A percentile compares a stretch with the other conserved stretches of the same genome.
Conservation (phyloP, 2,888 invertebrate genomes). For the Scaeva pyrastri region DNA sequence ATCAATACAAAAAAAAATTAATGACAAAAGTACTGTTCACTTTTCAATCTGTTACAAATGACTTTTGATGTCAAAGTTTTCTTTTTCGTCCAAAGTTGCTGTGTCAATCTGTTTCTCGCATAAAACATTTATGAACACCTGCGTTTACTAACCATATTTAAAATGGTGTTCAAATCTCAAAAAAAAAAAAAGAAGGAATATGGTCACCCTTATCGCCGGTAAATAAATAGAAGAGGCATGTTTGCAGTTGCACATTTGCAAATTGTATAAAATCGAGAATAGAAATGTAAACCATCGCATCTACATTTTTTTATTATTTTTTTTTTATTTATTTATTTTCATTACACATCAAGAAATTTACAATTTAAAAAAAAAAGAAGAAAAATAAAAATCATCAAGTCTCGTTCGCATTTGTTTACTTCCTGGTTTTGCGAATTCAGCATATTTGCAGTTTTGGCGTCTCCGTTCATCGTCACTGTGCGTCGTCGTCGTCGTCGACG, state of each 20-base stretch:
- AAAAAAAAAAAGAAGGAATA: neutral
- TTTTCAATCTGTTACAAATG: too few species aligned
- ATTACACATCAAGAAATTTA: conserved; percentile 29
- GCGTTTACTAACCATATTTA: too few species aligned
- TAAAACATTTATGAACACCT: too few species aligned
- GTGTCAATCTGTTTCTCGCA: too few species aligned
- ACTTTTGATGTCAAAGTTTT: too few species aligned
- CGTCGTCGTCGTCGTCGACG: neutral
- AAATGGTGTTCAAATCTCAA: too few species aligned
- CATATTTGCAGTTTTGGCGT: neutral
- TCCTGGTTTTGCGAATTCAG: conserved; percentile 50
- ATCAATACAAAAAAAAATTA: too few species aligned
- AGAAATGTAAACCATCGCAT: conserved; percentile 39
- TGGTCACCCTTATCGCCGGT: conserved; percentile 16
- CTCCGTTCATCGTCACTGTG: too few species aligned
- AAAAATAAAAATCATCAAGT: conserved; percentile 27
- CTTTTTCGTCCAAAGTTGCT: too few species aligned
- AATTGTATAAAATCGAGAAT: conserved; percentile 19
- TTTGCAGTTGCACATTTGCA: conserved; percentile 11
- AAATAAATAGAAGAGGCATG: conserved; percentile 25
- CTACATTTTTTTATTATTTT: neutral
- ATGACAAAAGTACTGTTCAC: too few species aligned
- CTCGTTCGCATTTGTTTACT: conserved; percentile 17
- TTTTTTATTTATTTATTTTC: too few species aligned
- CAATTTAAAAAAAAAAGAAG: conserved; percentile 11